Base-by-base conservation (phyloP, 2,888 invertebrate genomes). In the Ophion ellenae region DNA sequence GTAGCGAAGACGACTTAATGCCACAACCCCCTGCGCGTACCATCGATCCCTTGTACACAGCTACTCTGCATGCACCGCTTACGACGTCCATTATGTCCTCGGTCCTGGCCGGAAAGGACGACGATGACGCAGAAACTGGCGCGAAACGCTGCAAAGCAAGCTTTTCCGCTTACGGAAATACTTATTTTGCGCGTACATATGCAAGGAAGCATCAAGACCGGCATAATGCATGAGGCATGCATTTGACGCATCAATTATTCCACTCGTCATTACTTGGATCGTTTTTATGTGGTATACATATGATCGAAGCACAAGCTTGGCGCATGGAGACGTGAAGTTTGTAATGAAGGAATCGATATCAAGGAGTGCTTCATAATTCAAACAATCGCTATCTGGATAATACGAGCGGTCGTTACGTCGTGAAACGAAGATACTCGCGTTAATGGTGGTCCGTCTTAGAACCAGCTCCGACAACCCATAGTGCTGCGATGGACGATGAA, bases 81-180 rank as follows among this genome's bases (percentile, higher is more conserved):
- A 70, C 74, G 79, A 70, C 64, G 70, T 75, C 79, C 79, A 79
- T 79, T 83, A 70, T 69, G n/a, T 57, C 74, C 53, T 75, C 17
- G 75, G 70, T 71, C 66, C 59, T 57, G 40, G 36, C 40, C 61
- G 24, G 57, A 66, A 67, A 59, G 17, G 28, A 57, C 53, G 73
- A 64, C 64, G 64, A 64, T 32, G 69, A 59, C 59, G 76, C 36
- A 10, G 67, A 40, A 36, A 14, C n/a, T 70, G 4, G 32, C 32
- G 3, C 32, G 32, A 32, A 32, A 32, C 32, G 32, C 32, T 32
- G 32, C 32, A 4, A 32, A 32, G 32, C 32, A 32, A 4, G 32
- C 32, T 32, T 32, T 32, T 32, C 4, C 32, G 32, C 32, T 32
- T 32, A 4, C 32, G 32, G 32, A 32, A 32, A 32, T 32, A 32